Percentiles rank a stretch among this genome's conserved stretches.
These are phyloP conservation scores for Aphelenchoides fujianensis DNA, from an alignment of 1,140 invertebrate species.

Conservation along the genomic window DNA sequence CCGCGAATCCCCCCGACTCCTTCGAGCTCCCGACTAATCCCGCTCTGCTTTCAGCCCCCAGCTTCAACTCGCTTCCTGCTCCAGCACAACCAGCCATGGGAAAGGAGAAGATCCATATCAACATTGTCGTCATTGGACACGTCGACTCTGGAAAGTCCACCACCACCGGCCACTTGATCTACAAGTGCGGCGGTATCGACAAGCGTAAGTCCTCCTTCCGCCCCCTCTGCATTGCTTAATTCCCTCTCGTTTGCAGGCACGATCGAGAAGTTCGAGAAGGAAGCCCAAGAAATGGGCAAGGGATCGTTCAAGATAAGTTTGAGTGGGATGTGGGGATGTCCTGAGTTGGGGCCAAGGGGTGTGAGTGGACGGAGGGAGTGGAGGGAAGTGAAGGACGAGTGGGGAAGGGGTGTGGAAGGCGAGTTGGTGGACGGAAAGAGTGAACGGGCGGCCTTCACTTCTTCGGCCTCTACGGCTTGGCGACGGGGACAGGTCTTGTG, in stretches of 20 bases:
- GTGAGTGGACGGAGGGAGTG: too few relatives aligned
- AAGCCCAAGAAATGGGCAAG: conserved; percentile 94
- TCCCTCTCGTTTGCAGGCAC: too few relatives aligned
- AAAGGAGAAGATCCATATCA: conserved; percentile 90
- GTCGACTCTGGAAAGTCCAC: conserved; percentile 96
- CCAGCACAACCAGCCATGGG: conserved; percentile 63
- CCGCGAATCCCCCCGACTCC: conserved; percentile 17
- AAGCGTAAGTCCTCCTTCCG: too few relatives aligned
- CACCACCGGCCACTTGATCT: conserved; percentile 84
- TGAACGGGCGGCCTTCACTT: too few relatives aligned
- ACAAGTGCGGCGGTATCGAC: conserved; percentile 95
- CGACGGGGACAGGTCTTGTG: too few relatives aligned
- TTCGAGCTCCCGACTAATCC: conserved; percentile 10
- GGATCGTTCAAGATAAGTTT: conserved; percentile 85
- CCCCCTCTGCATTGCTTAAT: too few relatives aligned
- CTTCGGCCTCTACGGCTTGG: too few relatives aligned
- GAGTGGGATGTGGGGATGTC: neutral
- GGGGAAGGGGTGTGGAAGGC: too few relatives aligned
- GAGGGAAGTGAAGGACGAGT: too few relatives aligned
- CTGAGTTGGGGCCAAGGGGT: too few relatives aligned
- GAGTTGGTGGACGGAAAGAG: too few relatives aligned
- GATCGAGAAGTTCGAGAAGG: conserved; percentile 94
- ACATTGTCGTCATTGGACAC: conserved; percentile 96
- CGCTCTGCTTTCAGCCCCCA: neutral
- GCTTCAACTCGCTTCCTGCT: neutral